Percentiles rank a stretch among this genome's conserved stretches.
Conservation (phyloP, 2,888 invertebrate genomes). For the Leptinotarsa haldemani region DNA sequence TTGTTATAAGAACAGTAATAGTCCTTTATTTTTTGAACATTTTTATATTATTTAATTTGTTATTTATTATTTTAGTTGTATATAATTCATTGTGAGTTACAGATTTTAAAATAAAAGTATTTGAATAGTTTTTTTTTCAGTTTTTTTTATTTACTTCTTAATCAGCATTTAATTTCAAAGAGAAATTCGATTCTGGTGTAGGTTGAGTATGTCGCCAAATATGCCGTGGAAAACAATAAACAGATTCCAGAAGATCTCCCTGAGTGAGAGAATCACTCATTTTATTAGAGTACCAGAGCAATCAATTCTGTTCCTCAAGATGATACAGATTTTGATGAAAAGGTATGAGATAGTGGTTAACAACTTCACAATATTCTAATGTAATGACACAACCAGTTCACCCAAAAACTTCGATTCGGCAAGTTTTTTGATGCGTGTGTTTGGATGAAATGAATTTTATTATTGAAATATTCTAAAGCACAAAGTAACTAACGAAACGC, state of each 20-base stretch:
- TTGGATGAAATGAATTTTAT: conserved; percentile 2
- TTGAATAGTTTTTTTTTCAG: conserved; percentile 31
- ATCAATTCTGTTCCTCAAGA: no score
- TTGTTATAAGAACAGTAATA: not conserved
- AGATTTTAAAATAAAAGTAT: conserved; percentile 39
- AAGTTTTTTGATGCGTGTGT: not conserved
- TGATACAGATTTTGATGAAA: not conserved
- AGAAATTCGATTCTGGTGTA: not conserved
- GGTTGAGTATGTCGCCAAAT: no score
- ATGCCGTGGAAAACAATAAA: no score
- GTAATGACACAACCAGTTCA: conserved; percentile 12
- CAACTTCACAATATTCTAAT: conserved; percentile 39
- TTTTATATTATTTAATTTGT: conserved; percentile 34
- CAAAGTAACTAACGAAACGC: conserved; percentile 51
- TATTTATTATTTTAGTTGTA: conserved; percentile 34
- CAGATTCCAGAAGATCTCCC: no score
- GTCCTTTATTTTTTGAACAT: not conserved
- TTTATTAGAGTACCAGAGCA: no score
- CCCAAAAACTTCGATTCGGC: not conserved
- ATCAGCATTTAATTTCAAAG: not conserved
- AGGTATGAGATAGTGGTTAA: not conserved
- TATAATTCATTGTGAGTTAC: conserved; percentile 30
- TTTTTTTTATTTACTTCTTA: conserved; percentile 22
- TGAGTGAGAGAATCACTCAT: no score
- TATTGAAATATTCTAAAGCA: conserved; percentile 50